Evolutionary conservation across 2,797 vertebrate species (phyloP).

Genomic region (Choloepus didactylus): DNA sequence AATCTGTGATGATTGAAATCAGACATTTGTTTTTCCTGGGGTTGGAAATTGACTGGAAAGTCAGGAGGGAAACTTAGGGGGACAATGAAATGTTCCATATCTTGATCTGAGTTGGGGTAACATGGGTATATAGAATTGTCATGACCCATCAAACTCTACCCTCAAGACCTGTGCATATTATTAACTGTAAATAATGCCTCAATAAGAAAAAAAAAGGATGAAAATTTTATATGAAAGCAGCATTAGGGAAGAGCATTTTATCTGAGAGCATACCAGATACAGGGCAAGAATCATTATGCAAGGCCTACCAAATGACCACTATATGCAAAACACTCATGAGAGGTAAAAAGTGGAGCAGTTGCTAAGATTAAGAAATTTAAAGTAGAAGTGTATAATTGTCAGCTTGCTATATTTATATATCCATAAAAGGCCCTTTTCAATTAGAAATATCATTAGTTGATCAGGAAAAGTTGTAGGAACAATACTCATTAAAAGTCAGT

Average conservation of each 20-base stretch:
- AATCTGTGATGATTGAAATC: neutral
- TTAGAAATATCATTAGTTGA: neutral
- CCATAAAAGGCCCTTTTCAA: neutral
- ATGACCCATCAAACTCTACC: neutral
- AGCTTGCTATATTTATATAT: neutral
- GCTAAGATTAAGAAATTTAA: conserved; percentile 8
- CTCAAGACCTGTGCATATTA: neutral
- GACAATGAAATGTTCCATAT: neutral
- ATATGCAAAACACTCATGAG: neutral
- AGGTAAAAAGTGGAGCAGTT: neutral
- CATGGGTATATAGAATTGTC: neutral
- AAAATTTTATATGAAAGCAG: neutral
- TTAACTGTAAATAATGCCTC: neutral
- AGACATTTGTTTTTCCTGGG: neutral
- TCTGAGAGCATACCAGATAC: neutral
- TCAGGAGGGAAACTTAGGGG: neutral
- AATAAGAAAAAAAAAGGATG: neutral
- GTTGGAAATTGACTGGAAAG: neutral
- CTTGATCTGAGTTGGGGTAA: neutral
- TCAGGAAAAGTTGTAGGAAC: neutral
- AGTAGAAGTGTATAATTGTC: neutral
- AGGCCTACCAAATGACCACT: neutral
- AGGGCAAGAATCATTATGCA: neutral
- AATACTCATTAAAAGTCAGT: neutral
- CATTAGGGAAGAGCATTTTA: neutral